phyloP scores from a whole-genome alignment of 2,888 invertebrate genomes.

The Drepanosiphum platanoidis region DNA sequence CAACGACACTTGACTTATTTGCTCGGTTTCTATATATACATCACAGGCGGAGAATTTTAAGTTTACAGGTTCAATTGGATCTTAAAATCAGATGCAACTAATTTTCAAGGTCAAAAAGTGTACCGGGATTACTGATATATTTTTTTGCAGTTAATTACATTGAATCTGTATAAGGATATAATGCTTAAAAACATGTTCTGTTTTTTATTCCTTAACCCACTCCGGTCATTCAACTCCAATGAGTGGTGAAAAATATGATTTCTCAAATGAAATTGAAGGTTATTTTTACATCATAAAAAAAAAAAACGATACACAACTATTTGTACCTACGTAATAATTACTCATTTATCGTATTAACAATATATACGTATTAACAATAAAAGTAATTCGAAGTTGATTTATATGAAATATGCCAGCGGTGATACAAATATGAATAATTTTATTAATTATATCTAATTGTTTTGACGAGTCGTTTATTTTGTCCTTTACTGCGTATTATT shows the following conservation, averaged over 20 bases:
- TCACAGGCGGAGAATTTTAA: neutral
- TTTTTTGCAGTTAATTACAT: slow-evolving; percentile 40
- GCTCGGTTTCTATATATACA: neutral
- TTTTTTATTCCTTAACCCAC: slow-evolving; percentile 47
- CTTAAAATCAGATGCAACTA: slow-evolving; percentile 18
- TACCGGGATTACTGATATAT: slow-evolving; percentile 29
- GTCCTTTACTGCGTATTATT: no score
- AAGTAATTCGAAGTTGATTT: no score
- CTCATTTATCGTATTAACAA: neutral
- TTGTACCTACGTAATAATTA: neutral
- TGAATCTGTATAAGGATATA: slow-evolving; percentile 26
- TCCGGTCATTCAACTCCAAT: slow-evolving; percentile 45
- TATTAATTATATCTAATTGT: neutral
- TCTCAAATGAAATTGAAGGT: slow-evolving; percentile 40
- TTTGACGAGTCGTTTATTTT: neutral
- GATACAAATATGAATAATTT: neutral
- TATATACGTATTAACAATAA: neutral
- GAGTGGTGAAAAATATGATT: slow-evolving; percentile 31
- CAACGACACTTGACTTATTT: neutral
- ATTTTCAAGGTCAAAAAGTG: slow-evolving; percentile 45
- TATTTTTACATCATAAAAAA: slow-evolving; percentile 14
- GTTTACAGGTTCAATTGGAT: slow-evolving; percentile 30
- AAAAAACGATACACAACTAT: neutral
- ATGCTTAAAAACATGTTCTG: slow-evolving; percentile 47
- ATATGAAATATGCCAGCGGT: neutral